phyloP scores from a whole-genome alignment of 2,113 vertebrate genomes.

The Mystacornis crossleyi region DNA sequence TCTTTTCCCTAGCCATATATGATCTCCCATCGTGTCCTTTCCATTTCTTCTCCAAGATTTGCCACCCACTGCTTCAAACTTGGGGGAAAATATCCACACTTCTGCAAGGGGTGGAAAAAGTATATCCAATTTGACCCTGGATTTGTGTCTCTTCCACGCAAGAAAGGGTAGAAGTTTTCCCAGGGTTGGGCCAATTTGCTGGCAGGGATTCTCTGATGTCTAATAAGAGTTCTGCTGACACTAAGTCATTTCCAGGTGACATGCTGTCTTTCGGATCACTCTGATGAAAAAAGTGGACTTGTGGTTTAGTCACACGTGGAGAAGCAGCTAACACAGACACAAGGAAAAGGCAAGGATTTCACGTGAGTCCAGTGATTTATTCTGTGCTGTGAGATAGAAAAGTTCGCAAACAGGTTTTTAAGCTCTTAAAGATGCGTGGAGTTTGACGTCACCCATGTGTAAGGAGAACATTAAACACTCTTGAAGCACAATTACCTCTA shows the following conservation, averaged over 20 bases:
- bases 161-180: not conserved
- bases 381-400: not conserved
- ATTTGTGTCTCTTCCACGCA: not conserved
- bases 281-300: not conserved
- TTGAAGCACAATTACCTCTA: not conserved
- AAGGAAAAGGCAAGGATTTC: not conserved
- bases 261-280: not conserved
- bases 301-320: not conserved
- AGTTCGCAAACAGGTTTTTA: not conserved
- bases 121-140: not conserved
- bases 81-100: not conserved
- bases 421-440: not conserved
- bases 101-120: not conserved
- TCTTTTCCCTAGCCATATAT: not conserved
- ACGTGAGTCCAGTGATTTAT: not conserved
- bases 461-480: not conserved
- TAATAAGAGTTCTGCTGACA: not conserved
- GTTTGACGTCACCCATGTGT: not conserved
- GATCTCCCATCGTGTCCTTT: not conserved
- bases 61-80: not conserved
- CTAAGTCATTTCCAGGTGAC: not conserved
- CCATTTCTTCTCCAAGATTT: not conserved
- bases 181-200: not conserved
- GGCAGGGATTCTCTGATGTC: not conserved
- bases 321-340: not conserved